Base-by-base conservation (phyloP, 2,888 invertebrate species). In the Cinara cedri region DNA sequence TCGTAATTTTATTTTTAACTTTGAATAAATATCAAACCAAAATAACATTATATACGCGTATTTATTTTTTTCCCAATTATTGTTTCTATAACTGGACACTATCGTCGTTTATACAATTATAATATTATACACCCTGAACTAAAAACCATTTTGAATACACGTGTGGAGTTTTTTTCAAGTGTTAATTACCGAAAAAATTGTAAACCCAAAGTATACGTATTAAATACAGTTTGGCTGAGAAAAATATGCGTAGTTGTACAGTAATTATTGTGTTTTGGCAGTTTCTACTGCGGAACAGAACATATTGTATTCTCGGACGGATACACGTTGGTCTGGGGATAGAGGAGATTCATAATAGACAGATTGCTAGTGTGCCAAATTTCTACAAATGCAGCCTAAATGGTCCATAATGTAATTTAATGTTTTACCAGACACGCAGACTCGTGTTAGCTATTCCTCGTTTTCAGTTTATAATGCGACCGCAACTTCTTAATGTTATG, bases 301-400 rank as follows among this genome's bases (percentile, higher is more conserved):
- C 42, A 70, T 60, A 62, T 70, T 62, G 68, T 76, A 76, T 76
- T 76, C 57, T 70, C 68, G 49, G 76, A 68, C 66, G 57, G 57
- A 51, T 55, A 24, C 49, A 19, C 19, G 57, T 51, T 26, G 49
- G 65, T 68, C 19, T 21, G 68, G 72, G 65, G 66, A 55, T 54
- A 65, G 65, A 44, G 19, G 60, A 46, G 66, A 68, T 51, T 60
- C 68, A 44, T 78, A 68, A 78, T 62, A 78, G 78, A 78, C 68
- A 57, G 60, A 78, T 57, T 49, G 76, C 49, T 68, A 14, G 68
- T 62, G 49, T 78, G 78, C 78, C 78, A 78, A 78, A 78, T 70
- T 62, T 70, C 70, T 60, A 60, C 70, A 78, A 78, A 66, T 57
- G 76, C 19, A 24, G 49, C 26, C 78, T 60, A 60, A 78, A 78